Evolutionary conservation across 1,140 invertebrate genomes (phyloP).

Genomic region (Melanaphis sacchari): DNA sequence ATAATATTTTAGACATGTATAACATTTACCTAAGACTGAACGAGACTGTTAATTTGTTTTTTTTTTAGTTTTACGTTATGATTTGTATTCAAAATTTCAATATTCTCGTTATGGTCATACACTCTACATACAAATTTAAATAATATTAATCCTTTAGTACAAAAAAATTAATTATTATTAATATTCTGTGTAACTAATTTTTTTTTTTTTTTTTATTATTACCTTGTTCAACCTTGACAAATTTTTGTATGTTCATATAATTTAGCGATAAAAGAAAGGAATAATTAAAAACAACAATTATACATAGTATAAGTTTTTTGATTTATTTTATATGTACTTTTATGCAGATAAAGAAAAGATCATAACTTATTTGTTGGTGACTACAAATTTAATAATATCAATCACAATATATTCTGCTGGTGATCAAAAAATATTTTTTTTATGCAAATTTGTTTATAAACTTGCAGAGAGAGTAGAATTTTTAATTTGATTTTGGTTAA

Average conservation of each 20-base stretch:
- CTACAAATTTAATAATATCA: background rate
- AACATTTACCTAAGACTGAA: constrained; percentile 57
- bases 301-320: background rate
- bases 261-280: constrained; percentile 28
- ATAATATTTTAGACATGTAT: constrained; percentile 49
- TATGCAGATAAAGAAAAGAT: background rate
- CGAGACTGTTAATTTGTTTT: constrained; percentile 55
- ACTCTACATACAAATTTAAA: constrained; percentile 20
- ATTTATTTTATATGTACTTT: background rate
- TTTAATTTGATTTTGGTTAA: background rate
- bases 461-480: background rate
- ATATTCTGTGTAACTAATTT: constrained; percentile 31
- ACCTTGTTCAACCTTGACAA: constrained; percentile 37
- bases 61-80: constrained; percentile 50
- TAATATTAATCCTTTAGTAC: constrained; percentile 33
- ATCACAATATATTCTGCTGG: background rate
- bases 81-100: constrained; percentile 48
- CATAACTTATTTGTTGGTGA: background rate
- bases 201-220: constrained; percentile 16
- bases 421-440: background rate
- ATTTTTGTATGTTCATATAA: constrained; percentile 35
- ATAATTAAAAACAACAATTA: constrained; percentile 28
- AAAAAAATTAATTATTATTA: constrained; percentile 42
- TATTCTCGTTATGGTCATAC: constrained; percentile 51
- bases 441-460: background rate